A percentile compares a stretch with the other conserved stretches of the same genome.
These are phyloP conservation scores for Heterohyrax brucei DNA, from an alignment of 2,797 vertebrate species.

Conservation along the genomic window DNA sequence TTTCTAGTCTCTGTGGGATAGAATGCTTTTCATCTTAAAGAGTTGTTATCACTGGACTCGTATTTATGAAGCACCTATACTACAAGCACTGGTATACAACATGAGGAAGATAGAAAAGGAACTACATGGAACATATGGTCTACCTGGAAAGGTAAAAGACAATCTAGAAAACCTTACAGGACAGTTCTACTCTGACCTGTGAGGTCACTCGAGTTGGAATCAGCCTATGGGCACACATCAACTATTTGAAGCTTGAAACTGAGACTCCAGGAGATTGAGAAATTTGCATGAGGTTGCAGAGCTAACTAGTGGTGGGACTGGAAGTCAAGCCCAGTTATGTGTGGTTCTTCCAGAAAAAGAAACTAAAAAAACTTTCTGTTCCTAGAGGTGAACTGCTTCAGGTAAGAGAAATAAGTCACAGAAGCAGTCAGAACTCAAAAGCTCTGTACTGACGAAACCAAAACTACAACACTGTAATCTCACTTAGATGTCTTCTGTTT, in stretches of 20 bases:
- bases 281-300: neutral
- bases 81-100: neutral
- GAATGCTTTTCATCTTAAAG: neutral
- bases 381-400: neutral
- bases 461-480: neutral
- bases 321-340: neutral
- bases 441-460: rapidly evolving
- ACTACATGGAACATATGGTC: neutral
- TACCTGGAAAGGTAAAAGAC: neutral
- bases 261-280: neutral
- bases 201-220: neutral
- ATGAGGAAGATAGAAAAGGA: neutral
- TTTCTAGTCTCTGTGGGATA: neutral
- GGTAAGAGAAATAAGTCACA: neutral
- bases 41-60: neutral
- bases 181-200: neutral
- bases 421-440: neutral
- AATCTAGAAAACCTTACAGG: neutral
- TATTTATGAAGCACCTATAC: neutral
- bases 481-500: neutral
- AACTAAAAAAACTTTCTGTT: neutral
- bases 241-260: neutral
- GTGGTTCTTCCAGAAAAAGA: neutral
- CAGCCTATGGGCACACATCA: too few relatives aligned
- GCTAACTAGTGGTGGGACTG: neutral